Conservation (phyloP, 2,797 vertebrate genomes). For the Notamacropus eugenii region DNA sequence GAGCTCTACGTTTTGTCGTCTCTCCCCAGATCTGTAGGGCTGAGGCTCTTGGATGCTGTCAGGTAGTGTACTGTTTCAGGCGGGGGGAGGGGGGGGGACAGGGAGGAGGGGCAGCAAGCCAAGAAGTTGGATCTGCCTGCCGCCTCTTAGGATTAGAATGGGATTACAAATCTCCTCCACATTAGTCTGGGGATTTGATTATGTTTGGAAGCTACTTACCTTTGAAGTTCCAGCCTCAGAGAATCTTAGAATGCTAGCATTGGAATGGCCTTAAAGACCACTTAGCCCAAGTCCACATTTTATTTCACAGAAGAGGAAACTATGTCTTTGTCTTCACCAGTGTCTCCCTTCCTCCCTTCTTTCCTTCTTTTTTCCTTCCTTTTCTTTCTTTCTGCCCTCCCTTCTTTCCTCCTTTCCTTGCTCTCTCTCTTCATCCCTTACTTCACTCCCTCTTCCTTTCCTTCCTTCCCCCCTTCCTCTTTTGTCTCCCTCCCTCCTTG, state of each 20-base stretch:
- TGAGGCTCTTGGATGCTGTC: background rate
- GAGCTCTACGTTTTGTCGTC: conserved; percentile 8
- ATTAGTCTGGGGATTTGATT: background rate
- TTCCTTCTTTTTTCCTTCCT: background rate
- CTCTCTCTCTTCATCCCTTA: no score
- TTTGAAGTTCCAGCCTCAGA: background rate
- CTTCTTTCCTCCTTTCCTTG: background rate
- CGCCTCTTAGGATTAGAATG: background rate
- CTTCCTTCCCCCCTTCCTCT: background rate
- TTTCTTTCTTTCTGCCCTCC: background rate
- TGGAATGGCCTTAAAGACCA: background rate
- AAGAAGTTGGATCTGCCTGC: background rate
- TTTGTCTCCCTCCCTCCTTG: background rate
- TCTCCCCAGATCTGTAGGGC: accelerated
- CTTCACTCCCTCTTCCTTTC: no score
- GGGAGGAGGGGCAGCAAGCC: background rate
- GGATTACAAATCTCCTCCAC: background rate
- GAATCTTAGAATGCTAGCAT: background rate
- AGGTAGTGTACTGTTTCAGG: background rate
- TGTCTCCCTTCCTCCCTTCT: background rate
- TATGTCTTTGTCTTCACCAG: background rate
- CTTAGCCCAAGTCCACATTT: background rate
- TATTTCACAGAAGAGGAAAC: background rate
- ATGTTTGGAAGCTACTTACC: background rate
- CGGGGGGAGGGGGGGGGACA: background rate